Base-by-base conservation (phyloP, 2,113 vertebrate genomes). In the Alligator sinensis region DNA sequence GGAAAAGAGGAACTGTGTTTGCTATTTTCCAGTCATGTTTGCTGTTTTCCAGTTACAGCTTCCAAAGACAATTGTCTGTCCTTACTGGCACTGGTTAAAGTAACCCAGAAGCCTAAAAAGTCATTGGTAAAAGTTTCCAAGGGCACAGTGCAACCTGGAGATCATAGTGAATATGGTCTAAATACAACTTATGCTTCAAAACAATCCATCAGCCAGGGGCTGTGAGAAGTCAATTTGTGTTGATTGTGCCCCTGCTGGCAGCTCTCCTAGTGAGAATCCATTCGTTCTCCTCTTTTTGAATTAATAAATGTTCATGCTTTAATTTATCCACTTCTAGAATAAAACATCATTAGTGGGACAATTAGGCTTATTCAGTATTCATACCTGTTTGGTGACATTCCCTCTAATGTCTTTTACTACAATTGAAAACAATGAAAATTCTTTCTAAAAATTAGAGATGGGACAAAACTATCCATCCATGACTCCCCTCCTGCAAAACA, bases 231-330 rank as follows among this genome's bases (percentile, higher is more conserved):
- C 3, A 17, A 4, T 47, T 68, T 47, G 19, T 25, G 87, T 18
- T 86, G 30, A 5, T 61, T 93, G 11, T 82, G 25, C 28, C 68
- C 10, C 6, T 11, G 22, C 30, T 80, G 64, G 25, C 30, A 19
- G 21, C 30, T 70, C 30, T 30, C 18, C 30, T 28, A 34, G 10
- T 70, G 5, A 30, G 60, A 4, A 3, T 80, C 80, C 87, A 17
- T 77, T 18, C 74, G 24, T 25, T 80, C 54, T 55, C 21, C 47
- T 84, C 59, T 76, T 86, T 93, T 27, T 91, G 82, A 90, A 70
- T 11, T 2, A 82, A 75, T 61, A 82, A 68, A 47, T 75, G 16
- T 2, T 87, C 3, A 27, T 77, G 79, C 82, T 77, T 61, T 87
- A 8, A 17, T 79, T 1, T 30, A 28, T 75, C 25, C 2, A 3